Evolutionary conservation across 2,113 vertebrate genomes (phyloP), one percentile per base, ranked within the genome.

Genomic region (Malurus alboscapulatus): DNA sequence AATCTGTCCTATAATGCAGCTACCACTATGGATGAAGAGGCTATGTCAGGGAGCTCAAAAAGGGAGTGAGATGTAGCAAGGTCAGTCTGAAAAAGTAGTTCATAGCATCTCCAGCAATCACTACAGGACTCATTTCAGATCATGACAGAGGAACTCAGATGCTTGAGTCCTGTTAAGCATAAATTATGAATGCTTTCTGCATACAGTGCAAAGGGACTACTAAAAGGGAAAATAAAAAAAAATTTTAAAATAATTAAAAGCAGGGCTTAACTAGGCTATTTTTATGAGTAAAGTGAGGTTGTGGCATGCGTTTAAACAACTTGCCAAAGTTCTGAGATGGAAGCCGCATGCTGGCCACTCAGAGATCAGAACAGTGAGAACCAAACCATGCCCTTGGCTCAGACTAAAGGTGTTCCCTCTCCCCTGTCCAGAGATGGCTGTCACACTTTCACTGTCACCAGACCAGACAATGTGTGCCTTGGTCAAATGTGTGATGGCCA

Each of bases 381-480:
- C 14, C 14, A 83, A 54, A 38, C 4, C 3, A 61, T 40, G 17
- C 17, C 27, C 38, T 74, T 30, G 10, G 38, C 32, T 84, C 65
- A 62, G 19, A 65, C 51, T 13, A 65, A 65, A 54, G 14, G 10
- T 71, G 53, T 24, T 72, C n/a, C 8, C 29, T 58, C 54, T 29
- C 22, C 19, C 24, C 17, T 4, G 2, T 13, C 63, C 55, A 27
- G 29, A 58, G 44, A 17, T 2, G 12, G 17, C 6, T 74, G 7
- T 21, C 0, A 0, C 16, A 40, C 12, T 57, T 71, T 20, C 36
- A 48, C 19, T 34, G 47, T 17, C 2, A 3, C 25, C n/a, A 84
- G 36, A 79, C 27, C 12, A 44, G 62, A 6, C 40, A 71, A 73
- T 1, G 19, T 3, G 5, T 4, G 18, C 22, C 12, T 51, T 68